Base-by-base conservation (phyloP, 2,113 vertebrate species). In the Noctilio leporinus region DNA sequence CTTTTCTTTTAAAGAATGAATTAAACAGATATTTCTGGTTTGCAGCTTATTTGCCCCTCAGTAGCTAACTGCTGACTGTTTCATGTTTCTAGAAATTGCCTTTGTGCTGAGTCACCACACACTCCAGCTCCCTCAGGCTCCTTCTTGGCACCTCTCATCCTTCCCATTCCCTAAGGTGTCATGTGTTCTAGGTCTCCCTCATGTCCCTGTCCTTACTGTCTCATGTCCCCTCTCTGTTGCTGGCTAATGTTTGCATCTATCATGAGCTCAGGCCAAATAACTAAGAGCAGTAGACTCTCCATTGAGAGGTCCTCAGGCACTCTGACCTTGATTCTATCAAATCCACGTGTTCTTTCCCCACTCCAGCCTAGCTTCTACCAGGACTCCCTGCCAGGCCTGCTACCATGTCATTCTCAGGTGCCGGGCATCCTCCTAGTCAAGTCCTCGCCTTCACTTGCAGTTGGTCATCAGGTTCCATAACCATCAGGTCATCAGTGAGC, bases 1-100 rank as follows among this genome's bases (percentile, higher is more conserved):
- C 45, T 82, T 86, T 65, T 95, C 45, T 85, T 85, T 59, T 93
- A 19, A 87, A 59, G 72, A 77, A 47, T 45, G 78, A 84, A 59
- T 20, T 16, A n/a, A 38, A 10, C 81, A 43, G 22, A 35, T 82
- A 19, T 86, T 89, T 96, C 85, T 81, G 16, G 7, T 75, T 73
- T 67, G 6, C 24, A 22, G 70, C 67, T 49, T 43, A 69, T 24
- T 76, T 85, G 75, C 59, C 38, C n/a, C 10, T 35, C 11, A 24
- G 45, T 11, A 84, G 55, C 26, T 67, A 57, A 65, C 67, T 38
- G 35, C 59, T 47, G 69, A 87, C 69, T 78, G 3, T 43, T 69
- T 17, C 4, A 5, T 86, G 70, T 12, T 89, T 70, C 26, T 86
- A 38, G 85, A 86, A 76, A 72, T 69, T 10, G 47, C 24, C 10